Conservation (phyloP, 2,113 vertebrate genomes). For the Hemiscyllium ocellatum region DNA sequence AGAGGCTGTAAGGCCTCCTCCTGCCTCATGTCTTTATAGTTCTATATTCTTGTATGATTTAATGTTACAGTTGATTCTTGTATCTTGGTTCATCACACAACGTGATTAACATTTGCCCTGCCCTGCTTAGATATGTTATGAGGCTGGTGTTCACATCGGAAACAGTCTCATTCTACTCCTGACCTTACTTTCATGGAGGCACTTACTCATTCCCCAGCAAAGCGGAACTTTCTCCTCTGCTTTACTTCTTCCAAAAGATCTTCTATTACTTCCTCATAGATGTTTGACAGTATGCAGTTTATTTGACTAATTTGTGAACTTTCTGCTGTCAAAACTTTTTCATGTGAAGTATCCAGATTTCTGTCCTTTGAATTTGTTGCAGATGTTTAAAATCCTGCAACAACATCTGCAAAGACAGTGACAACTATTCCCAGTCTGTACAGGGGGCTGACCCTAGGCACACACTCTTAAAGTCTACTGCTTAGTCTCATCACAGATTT, state of each 20-base stretch:
- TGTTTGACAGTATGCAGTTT: neutral
- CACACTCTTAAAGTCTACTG: neutral
- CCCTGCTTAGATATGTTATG: neutral
- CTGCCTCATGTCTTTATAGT: too few species aligned
- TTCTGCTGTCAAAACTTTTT: neutral
- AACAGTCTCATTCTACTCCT: neutral
- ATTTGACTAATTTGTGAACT: neutral
- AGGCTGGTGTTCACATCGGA: neutral
- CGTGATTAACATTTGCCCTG: neutral
- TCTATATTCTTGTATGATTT: neutral
- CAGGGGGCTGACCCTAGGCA: neutral
- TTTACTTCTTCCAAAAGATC: neutral
- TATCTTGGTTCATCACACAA: neutral
- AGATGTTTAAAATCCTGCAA: neutral
- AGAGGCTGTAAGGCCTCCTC: too few species aligned
- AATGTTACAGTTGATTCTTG: neutral
- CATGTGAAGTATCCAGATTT: neutral
- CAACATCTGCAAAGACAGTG: neutral
- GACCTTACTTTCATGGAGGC: neutral
- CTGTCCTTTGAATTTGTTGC: neutral
- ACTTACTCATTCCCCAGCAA: neutral
- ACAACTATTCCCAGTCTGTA: neutral
- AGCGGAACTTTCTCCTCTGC: neutral
- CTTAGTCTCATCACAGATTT: neutral
- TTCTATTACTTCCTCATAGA: neutral